Base-by-base conservation (phyloP, 2,888 invertebrate species). In the Napeogenes sylphis region DNA sequence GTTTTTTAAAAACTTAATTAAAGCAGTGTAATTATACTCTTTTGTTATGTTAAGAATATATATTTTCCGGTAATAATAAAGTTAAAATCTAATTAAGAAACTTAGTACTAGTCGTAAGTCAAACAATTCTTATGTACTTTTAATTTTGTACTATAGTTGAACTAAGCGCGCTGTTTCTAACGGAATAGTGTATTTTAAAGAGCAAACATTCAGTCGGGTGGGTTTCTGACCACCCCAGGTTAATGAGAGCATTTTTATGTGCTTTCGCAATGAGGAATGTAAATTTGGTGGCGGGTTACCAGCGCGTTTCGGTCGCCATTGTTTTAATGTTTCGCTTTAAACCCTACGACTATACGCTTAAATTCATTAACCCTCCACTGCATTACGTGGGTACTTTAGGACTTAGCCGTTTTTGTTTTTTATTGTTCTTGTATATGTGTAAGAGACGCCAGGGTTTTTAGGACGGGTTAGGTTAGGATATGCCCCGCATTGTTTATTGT, bases 241-340 rank as follows among this genome's bases (percentile, higher is more conserved):
- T 87, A 90, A 90, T 90, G 87, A 89, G 90, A 80, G 84, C 79
- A 85, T 88, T 90, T 90, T 90, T 90, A 88, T 84, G 87, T 86
- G 77, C 83, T 83, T 81, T 80, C 83, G 81, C 90, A 87, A 88
- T 88, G 87, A 90, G 87, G 89, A 90, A 90, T 90, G 90, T 89
- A 90, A 90, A 90, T 90, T 87, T 78, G 76, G 82, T 78, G 84
- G 82, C 79, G 83, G 21, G 82, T 84, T 83, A 83, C 81, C 79
- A 77, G 77, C 80, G 80, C 82, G 81, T 85, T 83, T 84, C 82
- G 76, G 75, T 78, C 75, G 76, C 84, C 82, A 84, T 87, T 85
- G 85, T 87, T 85, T 85, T 85, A 87, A 87, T 85, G 77, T 78
- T 70, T 77, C 78, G 57, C 60, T 63, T 46, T 63, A 60, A 75